Base-by-base conservation (phyloP, 2,797 vertebrate genomes). In the Mallotus villosus region DNA sequence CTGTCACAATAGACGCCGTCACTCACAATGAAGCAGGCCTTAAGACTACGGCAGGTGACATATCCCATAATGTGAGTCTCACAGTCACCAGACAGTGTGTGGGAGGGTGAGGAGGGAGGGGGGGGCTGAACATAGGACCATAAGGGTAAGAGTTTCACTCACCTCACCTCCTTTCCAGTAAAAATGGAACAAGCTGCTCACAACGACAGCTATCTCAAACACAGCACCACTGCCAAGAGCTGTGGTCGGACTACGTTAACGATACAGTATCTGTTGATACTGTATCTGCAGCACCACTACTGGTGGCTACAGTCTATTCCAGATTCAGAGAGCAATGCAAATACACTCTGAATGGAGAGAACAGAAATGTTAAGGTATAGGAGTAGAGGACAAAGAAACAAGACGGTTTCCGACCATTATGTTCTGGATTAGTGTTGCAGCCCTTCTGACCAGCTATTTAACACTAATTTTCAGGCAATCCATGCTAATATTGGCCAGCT, bases 11-110 rank as follows among this genome's bases (percentile, higher is more conserved):
- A 37, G 0, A 2, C 34, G 49, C 74, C 72, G 74, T 80, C 77
- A 79, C 61, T 68, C 71, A 21, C 57, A 79, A 74, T 19, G 74
- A 69, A 59, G 49, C 27, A 59, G 63, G 68, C 64, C 68, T 68
- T 68, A 65, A 76, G 75, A 71, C 7, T 0, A 80, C 74, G 73
- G 77, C 62, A 25, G 67, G 64, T 68, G 63, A 78, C 70, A 66
- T 71, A 77, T 82, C 77, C 78, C 68, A 0, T 22, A 84, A 76
- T 19, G 24, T 11, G 51, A 79, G 75, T 72, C 64, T 21, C 70
- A 71, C 67, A 77, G 5, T 32, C 61, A 34, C 7, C 19, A 70
- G n/a, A 55, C 32, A 67, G 2, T n/a, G 46, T 61, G 67, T 25
- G 46, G 22, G 68, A 51, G 46, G 51, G 27, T 19, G 29, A 2